A percentile compares a stretch with the other conserved stretches of the same genome.
These are phyloP conservation scores for Pegea sp. DNA, from an alignment of 23 tunicate species.

Conservation along the genomic window DNA sequence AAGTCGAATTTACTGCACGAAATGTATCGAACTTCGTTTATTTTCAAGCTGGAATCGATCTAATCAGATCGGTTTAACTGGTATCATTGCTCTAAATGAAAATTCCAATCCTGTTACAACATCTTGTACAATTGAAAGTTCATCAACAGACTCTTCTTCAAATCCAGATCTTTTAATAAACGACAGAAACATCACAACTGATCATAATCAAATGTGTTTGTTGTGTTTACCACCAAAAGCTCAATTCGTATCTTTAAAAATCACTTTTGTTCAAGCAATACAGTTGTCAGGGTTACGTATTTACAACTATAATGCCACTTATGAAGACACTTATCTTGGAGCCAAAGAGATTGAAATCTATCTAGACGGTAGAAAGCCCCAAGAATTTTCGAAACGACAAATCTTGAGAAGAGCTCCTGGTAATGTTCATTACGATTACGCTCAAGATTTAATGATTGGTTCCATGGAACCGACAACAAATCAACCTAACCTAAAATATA, in stretches of 20 bases:
- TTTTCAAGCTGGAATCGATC: conserved; percentile 19
- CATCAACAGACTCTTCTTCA: background rate
- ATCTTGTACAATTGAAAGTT: background rate
- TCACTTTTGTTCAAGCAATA: conserved; percentile 41
- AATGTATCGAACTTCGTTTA: conserved; percentile 11
- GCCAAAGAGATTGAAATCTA: conserved; percentile 18
- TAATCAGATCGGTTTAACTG: conserved; percentile 16
- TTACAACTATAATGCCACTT: conserved; percentile 43
- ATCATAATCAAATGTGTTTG: conserved; percentile 15
- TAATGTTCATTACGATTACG: conserved; percentile 51
- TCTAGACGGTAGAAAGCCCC: conserved; percentile 15
- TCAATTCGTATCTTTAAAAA: background rate
- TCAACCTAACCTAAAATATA: background rate
- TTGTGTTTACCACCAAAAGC: conserved; percentile 2
- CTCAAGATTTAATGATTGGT: conserved; percentile 39
- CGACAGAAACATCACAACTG: conserved; percentile 29
- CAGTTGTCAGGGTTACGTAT: conserved; percentile 42
- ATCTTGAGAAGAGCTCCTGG: conserved; percentile 56
- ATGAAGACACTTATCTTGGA: conserved; percentile 34
- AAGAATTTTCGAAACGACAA: background rate
- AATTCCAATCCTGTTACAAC: conserved; percentile 3
- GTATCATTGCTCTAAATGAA: conserved; percentile 8
- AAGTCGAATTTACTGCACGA: conserved; percentile 10
- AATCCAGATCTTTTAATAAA: conserved; percentile 2
- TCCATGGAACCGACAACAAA: background rate